Conservation (phyloP, 2,888 invertebrate species). For the Apodemia zela region DNA sequence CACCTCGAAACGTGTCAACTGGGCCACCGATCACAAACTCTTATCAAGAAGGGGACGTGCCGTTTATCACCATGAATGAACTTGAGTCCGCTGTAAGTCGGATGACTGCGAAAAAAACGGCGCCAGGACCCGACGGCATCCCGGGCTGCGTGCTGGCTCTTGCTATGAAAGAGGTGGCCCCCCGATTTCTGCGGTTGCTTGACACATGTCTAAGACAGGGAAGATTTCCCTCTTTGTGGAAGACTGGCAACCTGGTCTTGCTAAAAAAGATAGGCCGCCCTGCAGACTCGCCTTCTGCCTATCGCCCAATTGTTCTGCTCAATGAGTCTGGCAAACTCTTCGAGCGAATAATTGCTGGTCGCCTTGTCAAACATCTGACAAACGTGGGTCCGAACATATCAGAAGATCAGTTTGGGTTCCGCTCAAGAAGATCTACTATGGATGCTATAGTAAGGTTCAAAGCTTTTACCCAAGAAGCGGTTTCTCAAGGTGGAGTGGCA, state of each 20-base stretch:
- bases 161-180: constrained; percentile 5
- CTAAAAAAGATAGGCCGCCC: neutral
- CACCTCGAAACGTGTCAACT: neutral
- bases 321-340: neutral
- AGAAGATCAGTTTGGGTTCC: neutral
- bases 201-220: constrained; percentile 4
- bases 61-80: neutral
- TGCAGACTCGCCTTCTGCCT: neutral
- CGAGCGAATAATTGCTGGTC: neutral
- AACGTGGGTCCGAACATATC: neutral
- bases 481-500: neutral
- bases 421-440: neutral
- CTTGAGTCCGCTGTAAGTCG: neutral
- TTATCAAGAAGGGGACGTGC: neutral
- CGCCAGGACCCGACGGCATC: constrained; percentile 20
- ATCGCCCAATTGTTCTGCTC: constrained; percentile 4
- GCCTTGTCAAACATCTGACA: neutral
- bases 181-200: neutral
- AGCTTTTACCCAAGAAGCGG: neutral
- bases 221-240: constrained; percentile 13
- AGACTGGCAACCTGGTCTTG: neutral
- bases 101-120: constrained; percentile 17
- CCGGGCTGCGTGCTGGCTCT: constrained; percentile 8
- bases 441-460: neutral
- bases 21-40: neutral